Conservation (phyloP, 2,888 invertebrate genomes). For the Mesochorus sp. region DNA sequence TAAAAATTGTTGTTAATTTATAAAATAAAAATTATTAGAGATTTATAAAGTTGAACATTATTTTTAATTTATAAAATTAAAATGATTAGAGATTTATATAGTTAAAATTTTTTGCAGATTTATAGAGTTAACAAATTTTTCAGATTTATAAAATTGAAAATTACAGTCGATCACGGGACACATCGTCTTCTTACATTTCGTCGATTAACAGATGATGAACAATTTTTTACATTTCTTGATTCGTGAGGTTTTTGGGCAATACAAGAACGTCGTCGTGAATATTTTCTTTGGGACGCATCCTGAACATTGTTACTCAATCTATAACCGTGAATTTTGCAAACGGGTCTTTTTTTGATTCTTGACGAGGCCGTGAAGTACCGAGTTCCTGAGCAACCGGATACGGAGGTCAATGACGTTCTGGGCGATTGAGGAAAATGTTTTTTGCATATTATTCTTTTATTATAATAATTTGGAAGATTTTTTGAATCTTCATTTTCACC, state of each 20-base stretch:
- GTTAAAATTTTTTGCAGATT: conserved; percentile 5
- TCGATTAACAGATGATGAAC: background rate
- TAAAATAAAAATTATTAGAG: no score
- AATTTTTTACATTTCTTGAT: conserved; percentile 1
- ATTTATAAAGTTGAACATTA: no score
- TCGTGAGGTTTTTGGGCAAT: conserved; percentile 8
- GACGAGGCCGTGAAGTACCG: conserved; percentile 46
- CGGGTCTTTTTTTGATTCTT: background rate
- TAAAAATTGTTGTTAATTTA: no score
- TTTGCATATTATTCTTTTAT: background rate
- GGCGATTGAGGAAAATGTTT: conserved; percentile 17
- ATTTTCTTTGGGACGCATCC: background rate
- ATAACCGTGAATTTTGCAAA: conserved; percentile 45
- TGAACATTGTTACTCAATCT: background rate
- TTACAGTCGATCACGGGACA: conserved; percentile 3
- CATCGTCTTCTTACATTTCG: conserved; percentile 16
- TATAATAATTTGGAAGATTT: background rate
- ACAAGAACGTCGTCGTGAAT: conserved; percentile 1
- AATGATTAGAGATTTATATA: background rate
- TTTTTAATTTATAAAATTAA: no score
- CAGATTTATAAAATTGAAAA: conserved; percentile 28
- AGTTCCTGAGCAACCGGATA: conserved; percentile 31
- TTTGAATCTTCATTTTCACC: background rate
- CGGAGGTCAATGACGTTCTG: conserved; percentile 21
- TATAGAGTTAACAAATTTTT: background rate